Evolutionary conservation across 2,888 invertebrate species (phyloP).

Genomic region (Disparrhopalites patrizii): DNA sequence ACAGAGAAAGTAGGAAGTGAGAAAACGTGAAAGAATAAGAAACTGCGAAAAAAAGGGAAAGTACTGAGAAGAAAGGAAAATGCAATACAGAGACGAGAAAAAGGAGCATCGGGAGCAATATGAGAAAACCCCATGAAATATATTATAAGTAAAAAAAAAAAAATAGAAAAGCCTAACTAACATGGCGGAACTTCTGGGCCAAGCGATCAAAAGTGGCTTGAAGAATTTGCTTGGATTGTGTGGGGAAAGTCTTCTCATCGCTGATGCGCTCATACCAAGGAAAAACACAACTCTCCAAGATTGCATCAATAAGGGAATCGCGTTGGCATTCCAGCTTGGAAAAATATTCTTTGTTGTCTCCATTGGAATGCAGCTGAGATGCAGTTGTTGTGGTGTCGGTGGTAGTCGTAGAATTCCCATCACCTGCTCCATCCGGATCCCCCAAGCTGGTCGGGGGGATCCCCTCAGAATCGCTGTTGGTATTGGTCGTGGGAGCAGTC

Average conservation of each 20-base stretch:
- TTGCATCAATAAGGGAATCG: conserved; percentile 52
- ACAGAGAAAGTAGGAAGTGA: no score
- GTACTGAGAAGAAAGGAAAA: not conserved
- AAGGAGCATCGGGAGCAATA: not conserved
- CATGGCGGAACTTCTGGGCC: conserved; percentile 49
- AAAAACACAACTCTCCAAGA: conserved; percentile 55
- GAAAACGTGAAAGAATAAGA: not conserved
- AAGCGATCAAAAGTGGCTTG: conserved; percentile 53
- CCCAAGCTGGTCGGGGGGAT: no score
- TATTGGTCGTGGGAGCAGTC: no score
- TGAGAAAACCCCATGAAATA: not conserved
- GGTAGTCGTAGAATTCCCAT: not conserved
- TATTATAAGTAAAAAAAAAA: not conserved
- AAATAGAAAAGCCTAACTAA: conserved; percentile 17
- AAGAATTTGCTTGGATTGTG: conserved; percentile 53
- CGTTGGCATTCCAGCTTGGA: conserved; percentile 39
- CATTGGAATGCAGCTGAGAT: conserved; percentile 19
- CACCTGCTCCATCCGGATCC: no score
- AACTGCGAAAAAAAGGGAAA: not conserved
- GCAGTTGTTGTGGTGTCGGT: no score
- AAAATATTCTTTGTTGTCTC: conserved; percentile 33
- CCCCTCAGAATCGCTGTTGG: no score
- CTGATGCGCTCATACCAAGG: conserved; percentile 57
- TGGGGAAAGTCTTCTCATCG: conserved; percentile 53
- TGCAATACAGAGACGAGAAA: not conserved